Conservation (phyloP, 2,797 vertebrate species). For the Astyanax mexicanus region DNA sequence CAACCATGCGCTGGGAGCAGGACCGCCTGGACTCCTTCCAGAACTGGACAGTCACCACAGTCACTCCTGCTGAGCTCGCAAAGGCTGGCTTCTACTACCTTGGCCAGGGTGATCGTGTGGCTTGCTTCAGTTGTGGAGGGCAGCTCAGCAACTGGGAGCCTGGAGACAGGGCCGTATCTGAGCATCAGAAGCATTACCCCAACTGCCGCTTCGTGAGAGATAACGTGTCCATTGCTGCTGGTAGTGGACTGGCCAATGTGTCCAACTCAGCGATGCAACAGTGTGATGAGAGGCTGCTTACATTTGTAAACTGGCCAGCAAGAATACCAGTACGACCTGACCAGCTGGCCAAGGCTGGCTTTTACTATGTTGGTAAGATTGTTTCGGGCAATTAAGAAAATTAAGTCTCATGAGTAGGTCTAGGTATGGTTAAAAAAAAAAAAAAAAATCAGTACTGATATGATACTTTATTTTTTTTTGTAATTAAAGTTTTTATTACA, state of each 20-base stretch:
- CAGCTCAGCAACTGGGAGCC: slow-evolving; percentile 96
- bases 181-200: slow-evolving; percentile 95
- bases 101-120: slow-evolving; percentile 90
- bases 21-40: slow-evolving; percentile 89
- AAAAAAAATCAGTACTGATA: too few species aligned
- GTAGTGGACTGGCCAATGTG: slow-evolving; percentile 80
- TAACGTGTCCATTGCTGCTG: slow-evolving; percentile 75
- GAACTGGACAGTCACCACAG: slow-evolving; percentile 85
- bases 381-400: not conserved
- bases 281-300: slow-evolving; percentile 87
- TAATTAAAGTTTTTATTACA: too few species aligned
- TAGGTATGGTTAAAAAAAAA: too few species aligned
- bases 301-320: slow-evolving; percentile 91
- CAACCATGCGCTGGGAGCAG: slow-evolving; percentile 90
- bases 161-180: slow-evolving; percentile 90
- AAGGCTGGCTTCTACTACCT: slow-evolving; percentile 95
- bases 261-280: slow-evolving; percentile 95
- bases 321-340: slow-evolving; percentile 92
- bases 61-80: slow-evolving; percentile 88
- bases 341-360: slow-evolving; percentile 93
- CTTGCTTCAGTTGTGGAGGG: slow-evolving; percentile 94
- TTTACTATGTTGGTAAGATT: slow-evolving; percentile 95
- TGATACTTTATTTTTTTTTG: too few species aligned
- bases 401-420: too few species aligned
- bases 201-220: slow-evolving; percentile 89